Conservation (phyloP, 2,113 vertebrate genomes). For the Cnemophilus loriae region DNA sequence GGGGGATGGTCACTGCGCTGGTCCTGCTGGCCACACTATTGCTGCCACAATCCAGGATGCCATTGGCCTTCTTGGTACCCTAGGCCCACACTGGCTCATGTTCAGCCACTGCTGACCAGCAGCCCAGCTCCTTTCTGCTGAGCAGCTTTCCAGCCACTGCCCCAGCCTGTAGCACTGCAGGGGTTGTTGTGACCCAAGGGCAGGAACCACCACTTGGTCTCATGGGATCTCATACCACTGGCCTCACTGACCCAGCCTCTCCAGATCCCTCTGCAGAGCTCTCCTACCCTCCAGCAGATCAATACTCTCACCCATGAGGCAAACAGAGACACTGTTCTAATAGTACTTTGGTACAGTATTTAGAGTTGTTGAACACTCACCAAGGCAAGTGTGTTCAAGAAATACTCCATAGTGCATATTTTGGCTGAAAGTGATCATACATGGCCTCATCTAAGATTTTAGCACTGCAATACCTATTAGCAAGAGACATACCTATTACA, state of each 20-base stretch:
- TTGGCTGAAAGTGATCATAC: not conserved
- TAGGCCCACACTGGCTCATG: not conserved
- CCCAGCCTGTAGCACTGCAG: not conserved
- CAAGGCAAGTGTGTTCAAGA: not conserved
- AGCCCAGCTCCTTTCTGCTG: not conserved
- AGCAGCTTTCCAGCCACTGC: not conserved
- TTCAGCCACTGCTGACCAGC: not conserved
- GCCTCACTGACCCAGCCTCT: not conserved
- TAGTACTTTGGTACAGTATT: not conserved
- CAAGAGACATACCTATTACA: not conserved
- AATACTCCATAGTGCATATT: not conserved
- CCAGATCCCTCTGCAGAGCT: not conserved
- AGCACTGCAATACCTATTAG: not conserved
- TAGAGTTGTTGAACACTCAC: not conserved
- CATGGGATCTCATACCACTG: not conserved
- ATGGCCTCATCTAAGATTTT: not conserved
- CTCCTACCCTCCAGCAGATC: not conserved
- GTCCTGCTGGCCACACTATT: not conserved
- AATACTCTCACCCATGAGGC: fast-evolving
- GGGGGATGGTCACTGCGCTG: no score
- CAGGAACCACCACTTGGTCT: not conserved
- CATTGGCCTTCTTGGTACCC: no score
- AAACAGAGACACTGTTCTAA: not conserved
- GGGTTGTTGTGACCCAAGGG: not conserved
- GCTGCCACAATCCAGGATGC: not conserved